Percentiles rank a stretch among this genome's conserved stretches.
Evolutionary conservation across 2,113 vertebrate species (phyloP).

Genomic region (Colius striatus): DNA sequence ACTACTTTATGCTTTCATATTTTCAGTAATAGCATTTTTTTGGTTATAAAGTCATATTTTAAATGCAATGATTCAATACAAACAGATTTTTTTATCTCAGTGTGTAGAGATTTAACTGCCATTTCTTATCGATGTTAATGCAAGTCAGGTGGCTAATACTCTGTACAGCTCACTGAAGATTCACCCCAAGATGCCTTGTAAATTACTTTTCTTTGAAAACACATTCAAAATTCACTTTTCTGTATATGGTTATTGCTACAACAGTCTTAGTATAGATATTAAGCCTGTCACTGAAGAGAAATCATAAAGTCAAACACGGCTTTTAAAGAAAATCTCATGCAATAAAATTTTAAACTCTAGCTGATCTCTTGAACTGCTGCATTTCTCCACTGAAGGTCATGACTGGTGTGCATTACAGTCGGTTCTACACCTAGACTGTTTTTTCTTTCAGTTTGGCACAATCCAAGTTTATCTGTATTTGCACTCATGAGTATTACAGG

Average conservation of each 20-base stretch:
- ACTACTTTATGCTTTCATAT: not conserved
- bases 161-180: slow-evolving; percentile 19
- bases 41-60: not conserved
- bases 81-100: slow-evolving; percentile 11
- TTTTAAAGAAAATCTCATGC: slow-evolving; percentile 41
- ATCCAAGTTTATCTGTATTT: not conserved
- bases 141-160: slow-evolving; percentile 44
- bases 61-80: not conserved
- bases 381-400: not conserved
- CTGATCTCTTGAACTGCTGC: slow-evolving; percentile 26
- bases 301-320: not conserved
- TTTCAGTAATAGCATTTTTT: not conserved
- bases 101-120: not conserved
- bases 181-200: slow-evolving; percentile 30
- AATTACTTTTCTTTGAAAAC: slow-evolving; percentile 54
- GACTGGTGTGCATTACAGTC: not conserved
- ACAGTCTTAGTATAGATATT: not conserved
- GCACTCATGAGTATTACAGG: not conserved
- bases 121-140: not conserved
- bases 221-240: slow-evolving; percentile 39
- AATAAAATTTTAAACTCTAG: slow-evolving; percentile 41
- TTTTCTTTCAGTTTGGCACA: not conserved
- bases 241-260: slow-evolving; percentile 20
- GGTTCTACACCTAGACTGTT: not conserved
- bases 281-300: slow-evolving; percentile 23